Percentiles rank a stretch among this genome's conserved stretches.
These are phyloP conservation scores for Agriotes lineatus DNA, from an alignment of 2,888 invertebrate genomes.

Conservation along the genomic window DNA sequence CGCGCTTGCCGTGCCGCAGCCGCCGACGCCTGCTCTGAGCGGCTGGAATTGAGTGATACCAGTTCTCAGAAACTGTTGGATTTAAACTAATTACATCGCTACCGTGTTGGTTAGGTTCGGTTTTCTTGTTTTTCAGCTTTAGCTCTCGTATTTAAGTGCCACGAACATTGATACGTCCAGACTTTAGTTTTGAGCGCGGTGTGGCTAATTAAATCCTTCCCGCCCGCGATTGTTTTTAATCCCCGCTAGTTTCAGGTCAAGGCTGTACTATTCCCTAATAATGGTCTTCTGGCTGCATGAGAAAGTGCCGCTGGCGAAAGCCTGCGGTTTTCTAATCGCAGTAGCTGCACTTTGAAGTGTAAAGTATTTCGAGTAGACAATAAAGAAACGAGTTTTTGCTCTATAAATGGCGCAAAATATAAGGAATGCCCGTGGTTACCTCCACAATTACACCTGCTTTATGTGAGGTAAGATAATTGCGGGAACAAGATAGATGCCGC, in stretches of 20 bases:
- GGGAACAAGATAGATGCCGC: slow-evolving; percentile 14
- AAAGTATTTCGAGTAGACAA: slow-evolving; percentile 31
- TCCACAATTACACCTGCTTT: slow-evolving; percentile 35
- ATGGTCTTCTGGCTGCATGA: too few relatives aligned
- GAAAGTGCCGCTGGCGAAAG: too few relatives aligned
- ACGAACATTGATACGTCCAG: slow-evolving; percentile 33
- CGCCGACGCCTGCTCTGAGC: too few relatives aligned
- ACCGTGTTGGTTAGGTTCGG: slow-evolving; percentile 46
- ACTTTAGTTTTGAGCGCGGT: slow-evolving; percentile 21
- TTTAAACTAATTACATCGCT: slow-evolving; percentile 53
- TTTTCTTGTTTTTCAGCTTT: slow-evolving; percentile 28
- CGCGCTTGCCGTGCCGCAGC: too few relatives aligned
- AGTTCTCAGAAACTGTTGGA: slow-evolving; percentile 51
- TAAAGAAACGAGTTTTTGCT: slow-evolving; percentile 31
- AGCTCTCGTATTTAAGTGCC: slow-evolving; percentile 34
- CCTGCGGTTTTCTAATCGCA: too few relatives aligned
- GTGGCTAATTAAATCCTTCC: neutral
- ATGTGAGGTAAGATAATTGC: slow-evolving; percentile 33
- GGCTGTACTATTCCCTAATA: too few relatives aligned
- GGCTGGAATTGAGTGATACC: slow-evolving; percentile 46
- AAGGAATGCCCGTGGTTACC: slow-evolving; percentile 25
- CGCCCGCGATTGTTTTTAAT: neutral
- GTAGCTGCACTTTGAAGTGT: slow-evolving; percentile 20
- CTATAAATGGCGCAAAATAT: slow-evolving; percentile 34
- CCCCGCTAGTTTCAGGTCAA: too few relatives aligned